Evolutionary conservation across 1,140 invertebrate species (phyloP).

Genomic region (Stenopsyche tienmushanensis): DNA sequence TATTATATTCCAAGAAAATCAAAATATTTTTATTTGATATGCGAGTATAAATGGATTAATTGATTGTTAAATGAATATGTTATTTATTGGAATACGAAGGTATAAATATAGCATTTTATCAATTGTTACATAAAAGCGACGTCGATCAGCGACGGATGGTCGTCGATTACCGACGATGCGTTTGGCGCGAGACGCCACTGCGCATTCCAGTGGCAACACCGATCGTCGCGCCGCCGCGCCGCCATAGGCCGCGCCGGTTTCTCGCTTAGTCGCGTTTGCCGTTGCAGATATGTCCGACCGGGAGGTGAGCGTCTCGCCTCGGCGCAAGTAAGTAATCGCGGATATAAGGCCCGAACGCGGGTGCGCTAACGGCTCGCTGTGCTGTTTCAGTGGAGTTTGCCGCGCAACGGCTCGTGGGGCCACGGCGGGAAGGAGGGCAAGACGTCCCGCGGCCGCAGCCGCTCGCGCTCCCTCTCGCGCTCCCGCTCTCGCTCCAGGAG

Average conservation of each 20-base stretch:
- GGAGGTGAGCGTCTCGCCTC: slow-evolving; percentile 51
- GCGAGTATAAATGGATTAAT: too few species aligned
- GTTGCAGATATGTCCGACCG: slow-evolving; percentile 50
- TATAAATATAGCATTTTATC: too few species aligned
- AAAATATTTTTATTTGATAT: too few species aligned
- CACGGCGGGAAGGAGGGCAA: slow-evolving; percentile 46
- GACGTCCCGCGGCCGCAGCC: slow-evolving; percentile 53
- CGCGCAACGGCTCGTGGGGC: slow-evolving; percentile 54
- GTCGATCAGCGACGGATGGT: too few species aligned
- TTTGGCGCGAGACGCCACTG: too few species aligned
- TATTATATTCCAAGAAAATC: too few species aligned
- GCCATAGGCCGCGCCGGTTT: slow-evolving; percentile 7
- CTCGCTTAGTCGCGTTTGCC: background rate
- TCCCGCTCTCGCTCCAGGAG: slow-evolving; percentile 51
- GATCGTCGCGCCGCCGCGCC: slow-evolving; percentile 4
- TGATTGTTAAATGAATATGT: too few species aligned
- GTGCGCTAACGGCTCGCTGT: background rate
- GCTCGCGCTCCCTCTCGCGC: slow-evolving; percentile 52
- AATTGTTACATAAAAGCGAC: too few species aligned
- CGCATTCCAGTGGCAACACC: background rate
- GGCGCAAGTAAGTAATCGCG: background rate
- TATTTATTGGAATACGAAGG: too few species aligned
- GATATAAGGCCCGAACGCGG: background rate
- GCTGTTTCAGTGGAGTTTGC: slow-evolving; percentile 52
- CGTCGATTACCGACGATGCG: too few species aligned